Evolutionary conservation across 92 coral and sea anemone species (phyloP).

Genomic region (Diadumene lineata): DNA sequence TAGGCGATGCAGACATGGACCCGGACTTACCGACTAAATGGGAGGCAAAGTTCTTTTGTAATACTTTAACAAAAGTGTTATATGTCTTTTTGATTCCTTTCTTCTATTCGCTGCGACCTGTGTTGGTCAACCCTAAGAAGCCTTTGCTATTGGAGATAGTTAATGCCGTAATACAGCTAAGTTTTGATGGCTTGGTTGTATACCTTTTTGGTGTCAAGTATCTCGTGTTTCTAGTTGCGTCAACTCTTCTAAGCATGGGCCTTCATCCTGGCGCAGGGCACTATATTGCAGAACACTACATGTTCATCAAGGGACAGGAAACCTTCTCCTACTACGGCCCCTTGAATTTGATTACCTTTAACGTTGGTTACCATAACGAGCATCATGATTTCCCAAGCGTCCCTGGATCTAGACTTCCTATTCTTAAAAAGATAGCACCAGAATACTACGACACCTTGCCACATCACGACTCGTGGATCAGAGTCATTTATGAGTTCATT

Average conservation of each 20-base stretch:
- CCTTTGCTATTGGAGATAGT: slow-evolving; percentile 74
- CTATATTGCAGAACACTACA: slow-evolving; percentile 92
- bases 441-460: slow-evolving; percentile 80
- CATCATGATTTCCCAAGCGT: slow-evolving; percentile 94
- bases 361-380: slow-evolving; percentile 95
- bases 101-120: slow-evolving; percentile 83
- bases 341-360: slow-evolving; percentile 79
- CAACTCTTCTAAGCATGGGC: slow-evolving; percentile 86
- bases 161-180: slow-evolving; percentile 67
- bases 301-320: slow-evolving; percentile 81
- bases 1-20: slow-evolving; percentile 86
- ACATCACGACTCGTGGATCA: slow-evolving; percentile 89
- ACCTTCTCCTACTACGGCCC: slow-evolving; percentile 95
- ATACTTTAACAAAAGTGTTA: slow-evolving; percentile 77
- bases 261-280: slow-evolving; percentile 95
- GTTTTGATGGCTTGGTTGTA: slow-evolving; percentile 60
- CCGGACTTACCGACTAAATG: slow-evolving; percentile 83
- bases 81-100: slow-evolving; percentile 91
- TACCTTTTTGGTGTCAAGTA: slow-evolving; percentile 74
- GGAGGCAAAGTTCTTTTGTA: slow-evolving; percentile 78
- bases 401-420: slow-evolving; percentile 88
- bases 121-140: slow-evolving; percentile 85
- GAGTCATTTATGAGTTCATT: slow-evolving; percentile 81
- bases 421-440: slow-evolving; percentile 79
- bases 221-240: slow-evolving; percentile 71